phyloP scores from a whole-genome alignment of 2,888 invertebrate species.

The Pomacea canaliculata region DNA sequence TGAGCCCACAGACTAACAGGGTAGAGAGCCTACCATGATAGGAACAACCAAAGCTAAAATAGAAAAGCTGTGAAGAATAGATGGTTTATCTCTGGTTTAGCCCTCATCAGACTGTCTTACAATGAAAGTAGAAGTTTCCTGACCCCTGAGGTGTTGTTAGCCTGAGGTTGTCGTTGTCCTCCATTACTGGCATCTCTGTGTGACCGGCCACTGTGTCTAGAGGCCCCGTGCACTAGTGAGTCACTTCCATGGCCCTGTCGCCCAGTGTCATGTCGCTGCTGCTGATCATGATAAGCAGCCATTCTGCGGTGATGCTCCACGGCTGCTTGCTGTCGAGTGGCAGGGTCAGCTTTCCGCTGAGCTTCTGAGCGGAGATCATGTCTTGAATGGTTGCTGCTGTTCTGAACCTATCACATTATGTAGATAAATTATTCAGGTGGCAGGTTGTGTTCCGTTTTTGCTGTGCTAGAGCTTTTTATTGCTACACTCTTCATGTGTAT shows the following conservation, averaged over 20 bases:
- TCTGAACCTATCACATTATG: constrained; percentile 3
- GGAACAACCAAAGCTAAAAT: too few species aligned
- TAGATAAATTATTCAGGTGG: neutral
- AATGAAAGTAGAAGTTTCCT: too few species aligned
- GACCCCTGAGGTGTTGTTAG: too few species aligned
- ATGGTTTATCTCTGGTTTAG: too few species aligned
- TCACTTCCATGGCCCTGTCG: neutral
- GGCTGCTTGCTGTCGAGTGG: constrained; percentile 1
- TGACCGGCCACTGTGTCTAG: neutral
- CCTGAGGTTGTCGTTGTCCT: neutral
- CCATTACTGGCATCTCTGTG: neutral
- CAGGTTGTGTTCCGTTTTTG: neutral
- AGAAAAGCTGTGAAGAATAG: too few species aligned
- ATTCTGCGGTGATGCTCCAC: constrained; percentile 12
- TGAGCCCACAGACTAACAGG: too few species aligned
- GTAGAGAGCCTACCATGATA: too few species aligned
- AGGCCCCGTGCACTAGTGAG: constrained; percentile 13
- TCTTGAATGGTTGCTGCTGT: constrained; percentile 16
- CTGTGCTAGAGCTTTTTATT: too few species aligned
- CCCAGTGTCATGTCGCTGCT: constrained; percentile 14
- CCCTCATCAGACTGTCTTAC: too few species aligned
- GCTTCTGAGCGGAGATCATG: constrained; percentile 10
- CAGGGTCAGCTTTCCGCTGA: neutral
- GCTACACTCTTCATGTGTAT: too few species aligned
- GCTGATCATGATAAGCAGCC: constrained; percentile 12